Base-by-base conservation (phyloP, 2,113 vertebrate genomes). In the Salvelinus namaycush region DNA sequence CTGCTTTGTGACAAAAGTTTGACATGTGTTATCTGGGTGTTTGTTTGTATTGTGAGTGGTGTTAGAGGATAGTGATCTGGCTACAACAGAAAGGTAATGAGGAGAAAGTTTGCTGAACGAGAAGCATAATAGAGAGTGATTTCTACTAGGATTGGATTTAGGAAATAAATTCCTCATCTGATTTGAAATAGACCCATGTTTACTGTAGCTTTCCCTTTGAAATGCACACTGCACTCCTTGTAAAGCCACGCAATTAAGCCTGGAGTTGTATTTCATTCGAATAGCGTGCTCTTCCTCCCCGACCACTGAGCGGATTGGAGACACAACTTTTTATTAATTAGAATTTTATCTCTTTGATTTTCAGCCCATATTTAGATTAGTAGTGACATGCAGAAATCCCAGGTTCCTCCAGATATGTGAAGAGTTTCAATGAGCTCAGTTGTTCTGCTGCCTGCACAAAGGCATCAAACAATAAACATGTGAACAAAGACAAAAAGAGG, bases 181-280 rank as follows among this genome's bases (percentile, higher is more conserved):
- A 83, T 89, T 87, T 86, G 80, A 86, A 88, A 90, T 83, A 71
- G 65, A 27, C 22, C 26, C 81, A 84, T 80, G 76, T 85, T 44
- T 44, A 44, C 8, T 44, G 70, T 79, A 64, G 77, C 82, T 86
- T 77, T 83, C 77, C 73, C 76, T 90, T 89, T 89, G 84, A 89
- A 91, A 92, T 81, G 75, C 81, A 88, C 73, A 83, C 81, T 26
- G 24, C 22, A 64, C 24, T 79, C 7, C 39, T 5, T 70, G 59
- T 44, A 44, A 44, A 44, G 2, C 9, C 39, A 11, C 11, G 68
- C 89, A 91, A 90, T 92, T 90, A 91, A 86, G 81, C 68, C 87
- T 86, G 74, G 22, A 83, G 91, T 86, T 88, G 89, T 84, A 84
- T 91, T 92, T 89, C 84, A 90, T 91, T 89, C 87, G 87, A 90